A percentile compares a stretch with the other conserved stretches of the same genome.
phyloP scores from a whole-genome alignment of 2,113 vertebrate genomes.

The Coryphaenoides rupestris region DNA sequence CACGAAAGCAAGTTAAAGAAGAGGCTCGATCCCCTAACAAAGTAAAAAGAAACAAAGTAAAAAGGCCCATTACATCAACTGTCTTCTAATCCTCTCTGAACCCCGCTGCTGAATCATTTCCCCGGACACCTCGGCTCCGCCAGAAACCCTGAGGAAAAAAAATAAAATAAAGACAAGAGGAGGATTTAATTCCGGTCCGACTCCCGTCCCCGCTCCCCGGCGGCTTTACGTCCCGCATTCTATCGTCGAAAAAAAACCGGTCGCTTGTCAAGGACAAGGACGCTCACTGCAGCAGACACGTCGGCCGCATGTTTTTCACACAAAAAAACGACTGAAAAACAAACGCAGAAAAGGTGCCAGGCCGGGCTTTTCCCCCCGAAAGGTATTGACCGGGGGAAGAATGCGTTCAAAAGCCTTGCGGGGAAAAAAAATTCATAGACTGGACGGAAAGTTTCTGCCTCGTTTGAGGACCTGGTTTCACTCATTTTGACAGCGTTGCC shows the following conservation, averaged over 20 bases:
- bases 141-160: constrained; percentile 30
- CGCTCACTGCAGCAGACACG: constrained; percentile 32
- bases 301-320: constrained; percentile 3
- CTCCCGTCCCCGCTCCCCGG: background rate
- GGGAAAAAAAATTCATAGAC: background rate
- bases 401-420: background rate
- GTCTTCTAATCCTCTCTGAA: constrained; percentile 60
- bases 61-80: no score
- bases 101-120: constrained; percentile 67
- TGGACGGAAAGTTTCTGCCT: background rate
- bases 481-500: constrained; percentile 22
- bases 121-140: constrained; percentile 44
- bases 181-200: constrained; percentile 44
- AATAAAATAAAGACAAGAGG: constrained; percentile 12
- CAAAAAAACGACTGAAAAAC: no score
- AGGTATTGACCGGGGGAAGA: constrained; percentile 23
- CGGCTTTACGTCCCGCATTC: constrained; percentile 31
- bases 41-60: no score
- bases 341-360: no score
- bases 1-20: no score
- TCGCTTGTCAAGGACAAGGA: constrained; percentile 58
- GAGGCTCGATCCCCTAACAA: no score
- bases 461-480: constrained; percentile 15
- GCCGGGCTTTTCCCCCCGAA: constrained; percentile 22
- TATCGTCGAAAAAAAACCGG: constrained; percentile 46